phyloP scores from a whole-genome alignment of 2,113 vertebrate species.

The Catharus fuscescens region DNA sequence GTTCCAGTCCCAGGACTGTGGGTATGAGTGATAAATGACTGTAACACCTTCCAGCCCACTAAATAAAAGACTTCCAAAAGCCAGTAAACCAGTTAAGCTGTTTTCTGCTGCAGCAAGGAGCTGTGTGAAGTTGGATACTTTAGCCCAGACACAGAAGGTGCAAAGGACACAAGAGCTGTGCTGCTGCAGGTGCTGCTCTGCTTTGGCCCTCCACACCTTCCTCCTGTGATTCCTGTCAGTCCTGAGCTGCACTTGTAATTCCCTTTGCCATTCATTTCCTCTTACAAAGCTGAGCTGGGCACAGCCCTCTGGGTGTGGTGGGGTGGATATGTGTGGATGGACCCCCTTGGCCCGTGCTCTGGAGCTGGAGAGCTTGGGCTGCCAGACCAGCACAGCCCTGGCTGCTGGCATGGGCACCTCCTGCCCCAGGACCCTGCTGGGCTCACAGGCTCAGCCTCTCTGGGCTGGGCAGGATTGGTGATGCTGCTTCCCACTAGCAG shows the following conservation, averaged over 20 bases:
- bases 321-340: background rate
- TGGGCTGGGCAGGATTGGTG: background rate
- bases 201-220: background rate
- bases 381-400: background rate
- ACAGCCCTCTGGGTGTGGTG: background rate
- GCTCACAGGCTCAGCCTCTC: background rate
- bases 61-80: background rate
- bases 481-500: constrained; percentile 11
- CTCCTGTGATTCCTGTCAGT: background rate
- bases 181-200: background rate
- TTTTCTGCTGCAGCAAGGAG: background rate
- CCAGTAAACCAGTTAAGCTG: background rate
- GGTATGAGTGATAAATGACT: background rate
- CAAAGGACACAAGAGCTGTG: background rate
- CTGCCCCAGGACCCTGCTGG: background rate
- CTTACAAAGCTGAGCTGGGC: background rate
- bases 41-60: background rate
- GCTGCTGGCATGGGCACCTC: background rate
- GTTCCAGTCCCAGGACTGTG: background rate
- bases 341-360: background rate
- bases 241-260: background rate
- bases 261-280: background rate
- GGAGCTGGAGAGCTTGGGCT: constrained; percentile 11
- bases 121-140: background rate
- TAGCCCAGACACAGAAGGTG: background rate